Percentiles rank a stretch among this genome's conserved stretches.
Conservation (phyloP, 2,113 vertebrate genomes). For the Eulemur rufifrons region DNA sequence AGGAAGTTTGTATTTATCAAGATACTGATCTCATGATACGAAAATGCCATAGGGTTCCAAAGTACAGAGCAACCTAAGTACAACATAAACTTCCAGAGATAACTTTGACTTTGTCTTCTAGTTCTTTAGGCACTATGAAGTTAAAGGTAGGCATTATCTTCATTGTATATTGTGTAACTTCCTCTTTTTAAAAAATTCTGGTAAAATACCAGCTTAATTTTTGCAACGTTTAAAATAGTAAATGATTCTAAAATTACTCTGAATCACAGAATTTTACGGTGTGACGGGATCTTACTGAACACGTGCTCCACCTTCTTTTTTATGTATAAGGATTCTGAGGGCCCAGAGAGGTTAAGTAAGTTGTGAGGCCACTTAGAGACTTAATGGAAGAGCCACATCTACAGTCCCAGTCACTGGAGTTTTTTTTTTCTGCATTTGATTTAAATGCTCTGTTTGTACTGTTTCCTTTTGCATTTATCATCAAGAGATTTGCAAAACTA, state of each 20-base stretch:
- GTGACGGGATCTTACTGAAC: background rate
- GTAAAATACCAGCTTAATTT: conserved; percentile 7
- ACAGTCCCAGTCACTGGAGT: background rate
- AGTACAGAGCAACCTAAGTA: background rate
- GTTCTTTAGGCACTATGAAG: background rate
- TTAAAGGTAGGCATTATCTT: background rate
- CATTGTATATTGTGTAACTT: background rate
- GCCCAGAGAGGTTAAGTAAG: background rate
- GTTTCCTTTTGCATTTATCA: conserved; percentile 5
- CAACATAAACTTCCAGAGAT: background rate
- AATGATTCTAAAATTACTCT: background rate
- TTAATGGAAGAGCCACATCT: background rate
- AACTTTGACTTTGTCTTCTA: background rate
- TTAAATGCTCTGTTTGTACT: background rate
- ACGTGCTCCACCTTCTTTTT: background rate
- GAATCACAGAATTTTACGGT: background rate
- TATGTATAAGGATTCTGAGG: background rate
- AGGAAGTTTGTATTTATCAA: background rate
- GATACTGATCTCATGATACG: background rate
- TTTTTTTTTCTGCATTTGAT: background rate
- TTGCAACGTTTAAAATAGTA: background rate
- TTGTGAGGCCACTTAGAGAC: background rate
- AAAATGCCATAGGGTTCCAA: conserved; percentile 11
- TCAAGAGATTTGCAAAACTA: conserved; percentile 10
- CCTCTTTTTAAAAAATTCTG: background rate